Conservation (phyloP, 2,888 invertebrate genomes). For the Philhelius pedissequus region DNA sequence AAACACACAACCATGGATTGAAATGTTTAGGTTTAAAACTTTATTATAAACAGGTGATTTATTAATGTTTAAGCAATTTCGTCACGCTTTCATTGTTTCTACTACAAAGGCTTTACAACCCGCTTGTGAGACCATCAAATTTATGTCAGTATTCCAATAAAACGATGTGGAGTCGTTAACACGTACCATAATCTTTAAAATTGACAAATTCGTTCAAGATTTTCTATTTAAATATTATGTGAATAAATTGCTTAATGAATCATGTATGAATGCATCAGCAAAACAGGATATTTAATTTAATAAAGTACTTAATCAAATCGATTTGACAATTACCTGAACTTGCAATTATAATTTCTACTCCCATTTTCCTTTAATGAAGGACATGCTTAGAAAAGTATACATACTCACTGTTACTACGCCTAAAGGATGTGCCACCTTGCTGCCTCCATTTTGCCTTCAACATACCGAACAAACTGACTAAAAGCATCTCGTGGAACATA, state of each 20-base stretch:
- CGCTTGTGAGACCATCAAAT: neutral
- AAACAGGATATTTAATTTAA: neutral
- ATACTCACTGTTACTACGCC: too few relatives aligned
- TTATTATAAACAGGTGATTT: too few relatives aligned
- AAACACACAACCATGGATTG: too few relatives aligned
- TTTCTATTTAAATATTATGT: neutral
- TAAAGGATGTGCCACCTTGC: neutral
- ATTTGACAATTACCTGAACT: neutral
- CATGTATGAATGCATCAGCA: neutral
- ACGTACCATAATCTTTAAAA: too few relatives aligned
- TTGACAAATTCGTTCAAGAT: neutral
- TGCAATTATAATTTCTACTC: neutral
- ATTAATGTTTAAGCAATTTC: too few relatives aligned
- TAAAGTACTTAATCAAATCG: neutral
- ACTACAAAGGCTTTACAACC: too few relatives aligned
- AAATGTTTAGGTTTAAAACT: too few relatives aligned
- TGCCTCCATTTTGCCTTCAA: neutral
- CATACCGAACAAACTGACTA: neutral
- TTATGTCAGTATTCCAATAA: neutral
- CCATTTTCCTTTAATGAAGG: neutral
- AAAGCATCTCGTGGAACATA: neutral
- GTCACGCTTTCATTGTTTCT: too few relatives aligned
- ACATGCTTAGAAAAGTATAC: too few relatives aligned
- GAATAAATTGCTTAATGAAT: neutral
- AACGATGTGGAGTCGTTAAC: too few relatives aligned